Percentiles rank a stretch among this genome's conserved stretches.
Evolutionary conservation across 2,888 invertebrate species (phyloP).

Genomic region (Holacanthella duospinosa): DNA sequence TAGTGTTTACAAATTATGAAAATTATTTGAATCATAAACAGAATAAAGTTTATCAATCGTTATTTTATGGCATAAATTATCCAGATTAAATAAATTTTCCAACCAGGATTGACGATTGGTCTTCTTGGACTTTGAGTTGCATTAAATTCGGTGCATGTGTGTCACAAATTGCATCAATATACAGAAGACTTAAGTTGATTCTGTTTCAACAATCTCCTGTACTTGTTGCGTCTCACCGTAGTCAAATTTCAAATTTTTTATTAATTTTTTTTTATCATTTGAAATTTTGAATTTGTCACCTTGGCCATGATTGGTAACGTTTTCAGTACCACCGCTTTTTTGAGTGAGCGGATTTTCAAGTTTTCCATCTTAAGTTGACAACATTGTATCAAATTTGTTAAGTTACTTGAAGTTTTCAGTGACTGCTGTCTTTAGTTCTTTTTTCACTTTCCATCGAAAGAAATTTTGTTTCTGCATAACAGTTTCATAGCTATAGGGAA

Average conservation of each 20-base stretch:
- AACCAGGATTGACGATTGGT: background rate
- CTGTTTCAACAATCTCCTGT: slow-evolving; percentile 6
- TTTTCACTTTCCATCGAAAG: slow-evolving; percentile 38
- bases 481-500: slow-evolving; percentile 39
- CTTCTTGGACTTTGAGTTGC: slow-evolving; percentile 9
- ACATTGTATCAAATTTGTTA: slow-evolving; percentile 32
- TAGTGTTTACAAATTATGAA: slow-evolving; percentile 40
- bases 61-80: slow-evolving; percentile 29
- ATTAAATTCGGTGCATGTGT: slow-evolving; percentile 34
- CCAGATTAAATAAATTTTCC: slow-evolving; percentile 17
- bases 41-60: slow-evolving; percentile 32
- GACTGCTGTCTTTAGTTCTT: slow-evolving; percentile 31
- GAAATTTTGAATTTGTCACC: background rate
- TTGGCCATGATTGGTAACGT: background rate
- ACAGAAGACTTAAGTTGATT: slow-evolving; percentile 16
- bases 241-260: slow-evolving; percentile 6
- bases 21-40: slow-evolving; percentile 36
- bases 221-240: slow-evolving; percentile 28
- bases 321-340: background rate
- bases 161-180: slow-evolving; percentile 34
- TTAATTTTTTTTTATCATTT: too few relatives aligned
- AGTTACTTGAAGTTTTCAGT: slow-evolving; percentile 28
- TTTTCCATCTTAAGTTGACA: slow-evolving; percentile 30
- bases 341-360: slow-evolving; percentile 15
- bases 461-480: slow-evolving; percentile 39